Evolutionary conservation across 2,113 vertebrate species (phyloP).

Genomic region (Panthera leo): DNA sequence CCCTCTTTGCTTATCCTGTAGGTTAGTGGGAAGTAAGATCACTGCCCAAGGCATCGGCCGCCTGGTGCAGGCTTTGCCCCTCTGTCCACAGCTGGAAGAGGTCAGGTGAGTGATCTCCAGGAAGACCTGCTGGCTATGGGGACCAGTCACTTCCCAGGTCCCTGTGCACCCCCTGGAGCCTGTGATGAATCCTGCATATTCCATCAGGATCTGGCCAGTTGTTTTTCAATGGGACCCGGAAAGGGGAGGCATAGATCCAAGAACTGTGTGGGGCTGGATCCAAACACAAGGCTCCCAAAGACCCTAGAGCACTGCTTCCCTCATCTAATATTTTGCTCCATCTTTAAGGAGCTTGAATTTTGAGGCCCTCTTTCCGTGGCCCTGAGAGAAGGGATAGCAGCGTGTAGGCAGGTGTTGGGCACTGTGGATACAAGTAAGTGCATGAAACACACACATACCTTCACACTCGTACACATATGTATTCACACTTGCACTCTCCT

Average conservation of each 20-base stretch:
- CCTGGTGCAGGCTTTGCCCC: slow-evolving; percentile 84
- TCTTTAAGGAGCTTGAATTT: neutral
- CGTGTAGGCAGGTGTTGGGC: neutral
- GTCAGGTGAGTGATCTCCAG: slow-evolving; percentile 87
- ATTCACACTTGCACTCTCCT: neutral
- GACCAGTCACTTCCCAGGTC: neutral
- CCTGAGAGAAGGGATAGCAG: neutral
- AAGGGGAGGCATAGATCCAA: neutral
- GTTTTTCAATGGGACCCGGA: neutral
- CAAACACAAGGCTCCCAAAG: neutral
- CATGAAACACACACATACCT: neutral
- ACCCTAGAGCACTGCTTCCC: neutral
- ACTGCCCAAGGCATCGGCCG: slow-evolving; percentile 84
- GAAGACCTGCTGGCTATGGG: neutral
- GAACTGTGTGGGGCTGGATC: neutral
- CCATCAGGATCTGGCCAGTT: neutral
- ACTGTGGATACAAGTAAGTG: neutral
- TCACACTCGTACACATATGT: neutral
- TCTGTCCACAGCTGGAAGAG: slow-evolving; percentile 88
- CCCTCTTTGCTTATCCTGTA: slow-evolving; percentile 66
- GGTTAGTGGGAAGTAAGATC: slow-evolving; percentile 87
- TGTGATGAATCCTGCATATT: neutral
- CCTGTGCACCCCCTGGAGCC: neutral
- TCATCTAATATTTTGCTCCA: neutral
- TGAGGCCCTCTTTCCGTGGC: neutral